phyloP scores from a whole-genome alignment of 2,888 invertebrate species.

The Drosophila colorata region DNA sequence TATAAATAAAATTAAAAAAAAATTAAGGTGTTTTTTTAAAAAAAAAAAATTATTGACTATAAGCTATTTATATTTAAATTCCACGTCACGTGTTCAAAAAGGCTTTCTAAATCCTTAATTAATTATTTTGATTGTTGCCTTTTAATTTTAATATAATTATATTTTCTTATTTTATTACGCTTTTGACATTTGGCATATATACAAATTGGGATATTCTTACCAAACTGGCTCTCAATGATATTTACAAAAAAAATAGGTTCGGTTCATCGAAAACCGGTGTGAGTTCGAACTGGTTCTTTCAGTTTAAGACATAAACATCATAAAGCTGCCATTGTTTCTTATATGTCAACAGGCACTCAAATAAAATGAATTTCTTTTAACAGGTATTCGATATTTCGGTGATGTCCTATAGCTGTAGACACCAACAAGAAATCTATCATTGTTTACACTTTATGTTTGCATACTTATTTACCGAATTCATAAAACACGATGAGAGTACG shows the following conservation, averaged over 20 bases:
- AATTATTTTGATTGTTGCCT: not conserved
- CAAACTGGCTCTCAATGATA: not conserved
- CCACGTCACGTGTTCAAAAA: too few species aligned
- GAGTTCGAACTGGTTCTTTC: slow-evolving; percentile 17
- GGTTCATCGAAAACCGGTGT: slow-evolving; percentile 2
- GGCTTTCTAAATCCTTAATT: too few species aligned
- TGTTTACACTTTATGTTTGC: slow-evolving; percentile 34
- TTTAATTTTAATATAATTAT: not conserved
- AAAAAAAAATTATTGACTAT: too few species aligned
- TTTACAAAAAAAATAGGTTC: not conserved
- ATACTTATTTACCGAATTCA: slow-evolving; percentile 32
- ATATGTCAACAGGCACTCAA: too few species aligned
- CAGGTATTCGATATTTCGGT: slow-evolving; percentile 19
- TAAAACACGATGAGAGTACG: slow-evolving; percentile 22
- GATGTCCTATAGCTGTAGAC: not conserved
- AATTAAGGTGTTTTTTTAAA: too few species aligned
- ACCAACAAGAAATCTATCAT: not conserved
- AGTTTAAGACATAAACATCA: not conserved
- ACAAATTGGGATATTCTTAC: not conserved
- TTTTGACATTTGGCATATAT: slow-evolving; percentile 1
- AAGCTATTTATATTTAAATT: too few species aligned
- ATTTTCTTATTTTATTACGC: not conserved
- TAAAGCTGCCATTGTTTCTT: not conserved
- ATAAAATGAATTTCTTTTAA: not conserved
- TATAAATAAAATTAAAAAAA: too few species aligned